phyloP scores from a whole-genome alignment of 2,113 vertebrate species.

The Erpornis zantholeuca region DNA sequence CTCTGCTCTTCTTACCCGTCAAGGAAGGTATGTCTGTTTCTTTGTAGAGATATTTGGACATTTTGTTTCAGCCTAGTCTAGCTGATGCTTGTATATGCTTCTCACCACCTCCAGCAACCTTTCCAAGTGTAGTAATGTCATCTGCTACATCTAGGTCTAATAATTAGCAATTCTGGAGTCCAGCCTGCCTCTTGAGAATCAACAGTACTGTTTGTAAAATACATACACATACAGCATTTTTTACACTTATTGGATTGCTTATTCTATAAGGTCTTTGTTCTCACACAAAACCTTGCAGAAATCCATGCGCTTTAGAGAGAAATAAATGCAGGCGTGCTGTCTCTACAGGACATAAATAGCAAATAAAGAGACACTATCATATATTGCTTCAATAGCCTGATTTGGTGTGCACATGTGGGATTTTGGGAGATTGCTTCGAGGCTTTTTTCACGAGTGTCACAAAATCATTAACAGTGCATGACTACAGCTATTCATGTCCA shows the following conservation, averaged over 20 bases:
- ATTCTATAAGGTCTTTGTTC: background rate
- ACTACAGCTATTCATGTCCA: background rate
- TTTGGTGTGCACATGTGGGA: background rate
- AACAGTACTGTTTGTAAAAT: background rate
- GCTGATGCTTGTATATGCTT: background rate
- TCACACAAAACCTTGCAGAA: background rate
- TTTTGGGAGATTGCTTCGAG: background rate
- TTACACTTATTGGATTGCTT: background rate
- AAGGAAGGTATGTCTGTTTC: background rate
- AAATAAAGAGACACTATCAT: background rate
- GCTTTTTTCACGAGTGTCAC: background rate
- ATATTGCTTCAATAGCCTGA: background rate
- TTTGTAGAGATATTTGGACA: background rate
- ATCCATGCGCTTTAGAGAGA: background rate
- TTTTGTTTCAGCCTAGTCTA: background rate
- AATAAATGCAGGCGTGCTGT: background rate
- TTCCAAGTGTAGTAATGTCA: background rate
- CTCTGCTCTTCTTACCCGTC: background rate
- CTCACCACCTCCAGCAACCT: background rate
- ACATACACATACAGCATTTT: background rate
- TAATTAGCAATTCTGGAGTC: background rate
- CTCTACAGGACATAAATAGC: background rate
- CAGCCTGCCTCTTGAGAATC: background rate
- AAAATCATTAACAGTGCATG: background rate
- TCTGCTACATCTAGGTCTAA: too few species aligned